phyloP scores from a whole-genome alignment of 2,888 invertebrate species.

The Thecophora atra region DNA sequence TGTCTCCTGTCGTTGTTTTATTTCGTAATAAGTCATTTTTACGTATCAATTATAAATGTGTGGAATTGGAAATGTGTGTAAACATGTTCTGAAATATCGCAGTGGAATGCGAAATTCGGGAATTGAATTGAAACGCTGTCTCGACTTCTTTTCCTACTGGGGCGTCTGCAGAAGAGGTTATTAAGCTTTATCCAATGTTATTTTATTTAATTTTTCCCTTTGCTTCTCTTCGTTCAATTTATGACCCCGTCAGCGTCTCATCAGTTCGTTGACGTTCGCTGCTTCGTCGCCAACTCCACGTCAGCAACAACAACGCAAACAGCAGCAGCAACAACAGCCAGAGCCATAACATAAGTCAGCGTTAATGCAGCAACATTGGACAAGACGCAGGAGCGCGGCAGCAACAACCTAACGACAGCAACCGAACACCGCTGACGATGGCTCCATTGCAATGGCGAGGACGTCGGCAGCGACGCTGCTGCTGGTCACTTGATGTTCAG shows the following conservation, averaged over 20 bases:
- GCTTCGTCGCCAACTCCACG: constrained; percentile 11
- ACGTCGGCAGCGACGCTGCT: not conserved
- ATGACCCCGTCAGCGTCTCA: constrained; percentile 41
- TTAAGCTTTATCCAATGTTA: constrained; percentile 22
- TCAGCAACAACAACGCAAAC: constrained; percentile 12
- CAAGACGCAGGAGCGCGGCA: not conserved
- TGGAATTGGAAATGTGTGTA: too few species aligned
- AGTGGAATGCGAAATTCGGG: not conserved
- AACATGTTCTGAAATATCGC: too few species aligned
- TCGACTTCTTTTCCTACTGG: constrained; percentile 10
- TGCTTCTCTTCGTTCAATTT: constrained; percentile 31
- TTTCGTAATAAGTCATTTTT: too few species aligned
- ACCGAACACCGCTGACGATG: constrained; percentile 17
- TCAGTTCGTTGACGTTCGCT: constrained; percentile 41
- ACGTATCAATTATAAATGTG: too few species aligned
- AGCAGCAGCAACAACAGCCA: constrained; percentile 8
- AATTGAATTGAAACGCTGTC: not conserved
- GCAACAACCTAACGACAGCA: constrained; percentile 15
- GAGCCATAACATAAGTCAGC: not conserved
- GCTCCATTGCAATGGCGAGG: not conserved
- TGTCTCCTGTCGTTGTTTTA: too few species aligned
- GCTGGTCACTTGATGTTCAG: constrained; percentile 25
- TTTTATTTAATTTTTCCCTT: constrained; percentile 28
- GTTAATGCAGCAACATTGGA: constrained; percentile 9
- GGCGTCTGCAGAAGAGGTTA: not conserved